phyloP scores from a whole-genome alignment of 1,140 invertebrate species.

The Zaprionus davidi region DNA sequence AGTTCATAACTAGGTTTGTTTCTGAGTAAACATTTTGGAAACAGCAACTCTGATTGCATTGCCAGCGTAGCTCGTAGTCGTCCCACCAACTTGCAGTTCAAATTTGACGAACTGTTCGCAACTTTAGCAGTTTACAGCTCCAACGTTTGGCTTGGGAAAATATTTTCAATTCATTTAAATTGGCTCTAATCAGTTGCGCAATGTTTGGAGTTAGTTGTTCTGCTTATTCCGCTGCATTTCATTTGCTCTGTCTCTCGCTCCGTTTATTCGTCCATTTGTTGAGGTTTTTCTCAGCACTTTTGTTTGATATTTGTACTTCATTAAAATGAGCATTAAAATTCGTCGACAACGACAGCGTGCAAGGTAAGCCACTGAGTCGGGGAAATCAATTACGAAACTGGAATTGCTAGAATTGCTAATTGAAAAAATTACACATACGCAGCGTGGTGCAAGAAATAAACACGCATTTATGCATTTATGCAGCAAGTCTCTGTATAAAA shows the following conservation, averaged over 20 bases:
- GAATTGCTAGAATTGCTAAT: slow-evolving; percentile 51
- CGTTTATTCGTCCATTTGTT: not conserved
- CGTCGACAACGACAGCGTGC: not conserved
- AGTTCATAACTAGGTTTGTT: not conserved
- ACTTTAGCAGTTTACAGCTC: not conserved
- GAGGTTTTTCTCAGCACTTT: slow-evolving; percentile 9
- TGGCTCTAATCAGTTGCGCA: slow-evolving; percentile 45
- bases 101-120: not conserved
- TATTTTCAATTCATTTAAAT: slow-evolving; percentile 58
- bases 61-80: too few relatives aligned
- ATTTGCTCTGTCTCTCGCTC: not conserved
- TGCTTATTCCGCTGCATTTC: slow-evolving; percentile 10
- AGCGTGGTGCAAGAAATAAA: slow-evolving; percentile 52
- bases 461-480: slow-evolving; percentile 35
- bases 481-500: not conserved
- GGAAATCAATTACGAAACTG: slow-evolving; percentile 61
- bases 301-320: slow-evolving; percentile 51
- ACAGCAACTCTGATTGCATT: too few relatives aligned
- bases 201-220: slow-evolving; percentile 23
- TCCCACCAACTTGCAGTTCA: not conserved
- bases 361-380: slow-evolving; percentile 32
- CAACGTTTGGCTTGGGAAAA: slow-evolving; percentile 13
- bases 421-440: slow-evolving; percentile 63
- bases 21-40: too few relatives aligned
- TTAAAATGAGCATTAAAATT: slow-evolving; percentile 60